Conservation (phyloP, 2,888 invertebrate species). For the Augochlorella aurata region DNA sequence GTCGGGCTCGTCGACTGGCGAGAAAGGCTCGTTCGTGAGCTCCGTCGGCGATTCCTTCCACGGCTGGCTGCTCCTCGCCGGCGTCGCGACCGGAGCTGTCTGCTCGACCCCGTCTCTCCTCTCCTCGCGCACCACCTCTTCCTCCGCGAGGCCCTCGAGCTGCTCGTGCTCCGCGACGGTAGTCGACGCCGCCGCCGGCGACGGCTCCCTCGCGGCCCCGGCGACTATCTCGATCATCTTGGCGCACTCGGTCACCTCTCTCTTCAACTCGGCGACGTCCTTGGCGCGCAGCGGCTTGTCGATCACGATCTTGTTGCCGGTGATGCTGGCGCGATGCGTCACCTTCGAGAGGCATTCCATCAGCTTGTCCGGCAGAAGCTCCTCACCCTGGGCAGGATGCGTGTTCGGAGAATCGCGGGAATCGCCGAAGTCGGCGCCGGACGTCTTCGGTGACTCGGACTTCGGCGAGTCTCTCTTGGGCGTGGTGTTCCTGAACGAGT, state of each 20-base stretch:
- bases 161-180: too few relatives aligned
- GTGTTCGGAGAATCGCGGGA: conserved; percentile 33
- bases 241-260: conserved; percentile 60
- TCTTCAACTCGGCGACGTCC: conserved; percentile 67
- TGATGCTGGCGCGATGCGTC: conserved; percentile 70
- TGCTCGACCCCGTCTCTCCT: background rate
- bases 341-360: conserved; percentile 67
- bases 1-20: conserved; percentile 82
- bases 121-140: too few relatives aligned
- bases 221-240: conserved; percentile 54
- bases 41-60: conserved; percentile 19
- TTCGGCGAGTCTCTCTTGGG: conserved; percentile 68
- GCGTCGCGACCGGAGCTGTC: background rate
- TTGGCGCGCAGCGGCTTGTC: conserved; percentile 69
- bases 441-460: conserved; percentile 43
- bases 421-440: background rate
- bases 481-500: conserved; percentile 72
- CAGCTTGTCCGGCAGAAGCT: conserved; percentile 37
- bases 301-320: conserved; percentile 71
- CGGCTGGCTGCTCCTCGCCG: too few relatives aligned
- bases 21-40: conserved; percentile 47
- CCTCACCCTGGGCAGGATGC: too few relatives aligned
- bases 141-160: too few relatives aligned
- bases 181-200: too few relatives aligned
- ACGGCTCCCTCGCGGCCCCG: conserved; percentile 16